These are phyloP conservation scores for Erythrocebus patas DNA, from an alignment of 2,113 vertebrate species.

Conservation along the genomic window DNA sequence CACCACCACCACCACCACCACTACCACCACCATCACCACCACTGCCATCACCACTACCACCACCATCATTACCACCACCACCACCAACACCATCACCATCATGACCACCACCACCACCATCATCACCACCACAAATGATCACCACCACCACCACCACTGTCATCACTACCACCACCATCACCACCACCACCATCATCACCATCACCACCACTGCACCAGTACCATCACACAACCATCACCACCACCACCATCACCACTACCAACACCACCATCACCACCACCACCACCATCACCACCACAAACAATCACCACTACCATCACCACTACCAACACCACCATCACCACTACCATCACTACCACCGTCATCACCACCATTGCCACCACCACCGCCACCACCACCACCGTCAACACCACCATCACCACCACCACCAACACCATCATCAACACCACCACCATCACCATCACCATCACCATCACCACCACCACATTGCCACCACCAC, in stretches of 20 bases:
- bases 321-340: rapidly evolving
- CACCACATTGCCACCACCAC: rapidly evolving
- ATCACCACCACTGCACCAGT: no score
- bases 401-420: rapidly evolving
- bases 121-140: rapidly evolving
- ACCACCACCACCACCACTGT: rapidly evolving
- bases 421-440: no score
- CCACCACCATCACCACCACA: rapidly evolving
- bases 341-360: rapidly evolving
- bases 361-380: rapidly evolving
- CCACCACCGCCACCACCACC: rapidly evolving
- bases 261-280: rapidly evolving
- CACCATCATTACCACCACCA: rapidly evolving
- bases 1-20: rapidly evolving
- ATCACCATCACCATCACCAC: rapidly evolving
- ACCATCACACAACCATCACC: rapidly evolving
- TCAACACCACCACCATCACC: rapidly evolving
- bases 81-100: rapidly evolving
- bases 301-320: rapidly evolving
- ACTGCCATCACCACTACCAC: rapidly evolving
- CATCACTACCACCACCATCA: rapidly evolving
- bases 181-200: rapidly evolving
- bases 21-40: rapidly evolving
- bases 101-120: rapidly evolving
- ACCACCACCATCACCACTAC: rapidly evolving